Conservation (phyloP, 2,113 vertebrate species). For the Amphilophus citrinellus region DNA sequence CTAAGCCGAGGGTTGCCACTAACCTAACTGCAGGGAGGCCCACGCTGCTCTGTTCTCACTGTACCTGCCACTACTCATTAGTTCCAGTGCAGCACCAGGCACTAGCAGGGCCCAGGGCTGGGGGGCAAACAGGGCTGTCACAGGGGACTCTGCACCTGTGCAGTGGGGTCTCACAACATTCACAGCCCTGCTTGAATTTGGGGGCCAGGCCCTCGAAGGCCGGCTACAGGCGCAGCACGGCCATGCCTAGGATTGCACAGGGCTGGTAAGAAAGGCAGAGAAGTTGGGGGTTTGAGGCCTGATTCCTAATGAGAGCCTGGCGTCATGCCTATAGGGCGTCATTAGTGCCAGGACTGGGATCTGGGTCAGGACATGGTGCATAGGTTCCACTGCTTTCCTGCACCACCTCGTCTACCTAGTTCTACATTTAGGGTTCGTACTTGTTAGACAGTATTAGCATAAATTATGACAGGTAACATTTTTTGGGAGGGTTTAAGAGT, state of each 20-base stretch:
- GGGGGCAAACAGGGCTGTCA: constrained; percentile 73
- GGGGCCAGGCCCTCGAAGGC: constrained; percentile 68
- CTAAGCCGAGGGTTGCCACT: constrained; percentile 63
- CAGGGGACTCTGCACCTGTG: constrained; percentile 86
- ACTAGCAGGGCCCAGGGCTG: constrained; percentile 61
- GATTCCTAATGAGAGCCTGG: constrained; percentile 81
- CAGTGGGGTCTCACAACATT: constrained; percentile 72
- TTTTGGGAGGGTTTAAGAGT: background rate
- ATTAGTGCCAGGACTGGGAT: constrained; percentile 82
- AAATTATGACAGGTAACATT: background rate
- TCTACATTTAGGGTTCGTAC: background rate
- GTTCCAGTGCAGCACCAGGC: constrained; percentile 85
- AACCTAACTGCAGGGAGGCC: constrained; percentile 73
- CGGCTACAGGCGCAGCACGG: constrained; percentile 58
- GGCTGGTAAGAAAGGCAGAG: constrained; percentile 13
- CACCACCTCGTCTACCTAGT: background rate
- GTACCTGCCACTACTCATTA: constrained; percentile 90
- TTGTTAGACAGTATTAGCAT: background rate
- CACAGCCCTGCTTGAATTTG: constrained; percentile 35
- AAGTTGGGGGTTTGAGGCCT: constrained; percentile 67
- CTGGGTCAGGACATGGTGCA: constrained; percentile 80
- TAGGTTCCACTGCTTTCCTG: constrained; percentile 62
- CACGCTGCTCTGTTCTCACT: constrained; percentile 64
- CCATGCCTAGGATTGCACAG: constrained; percentile 38
- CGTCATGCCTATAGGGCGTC: constrained; percentile 79